Conservation (phyloP, 2,888 invertebrate species). For the Drosophila imparisetae region DNA sequence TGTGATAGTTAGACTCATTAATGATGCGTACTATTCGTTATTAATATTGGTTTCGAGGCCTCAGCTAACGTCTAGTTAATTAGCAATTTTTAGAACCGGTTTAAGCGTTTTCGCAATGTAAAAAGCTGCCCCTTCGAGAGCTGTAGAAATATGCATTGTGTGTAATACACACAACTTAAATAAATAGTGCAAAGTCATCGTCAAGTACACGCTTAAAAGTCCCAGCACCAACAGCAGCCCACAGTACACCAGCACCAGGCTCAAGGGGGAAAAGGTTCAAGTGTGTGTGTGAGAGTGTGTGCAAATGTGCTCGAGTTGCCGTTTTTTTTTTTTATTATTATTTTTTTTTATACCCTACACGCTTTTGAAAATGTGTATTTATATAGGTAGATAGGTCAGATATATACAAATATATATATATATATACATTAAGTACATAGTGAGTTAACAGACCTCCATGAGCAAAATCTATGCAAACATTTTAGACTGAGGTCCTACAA, state of each 20-base stretch:
- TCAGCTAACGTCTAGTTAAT: constrained; percentile 11
- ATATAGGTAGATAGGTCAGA: not conserved
- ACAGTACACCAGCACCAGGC: not conserved
- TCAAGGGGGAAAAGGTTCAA: constrained; percentile 11
- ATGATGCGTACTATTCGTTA: not conserved
- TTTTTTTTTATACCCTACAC: not conserved
- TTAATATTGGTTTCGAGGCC: constrained; percentile 8
- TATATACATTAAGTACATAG: not conserved
- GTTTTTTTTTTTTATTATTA: not conserved
- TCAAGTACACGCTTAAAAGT: constrained; percentile 20
- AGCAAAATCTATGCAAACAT: not conserved
- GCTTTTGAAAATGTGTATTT: not conserved
- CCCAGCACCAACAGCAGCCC: not conserved
- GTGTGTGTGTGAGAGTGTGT: not conserved
- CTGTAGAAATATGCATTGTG: not conserved
- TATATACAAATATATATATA: not conserved
- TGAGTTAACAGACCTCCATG: not conserved
- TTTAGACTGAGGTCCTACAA: not conserved
- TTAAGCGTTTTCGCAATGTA: constrained; percentile 6
- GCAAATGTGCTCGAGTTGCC: not conserved
- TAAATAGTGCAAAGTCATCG: constrained; percentile 37
- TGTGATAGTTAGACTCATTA: not conserved
- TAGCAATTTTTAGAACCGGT: constrained; percentile 38
- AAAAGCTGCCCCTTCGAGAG: constrained; percentile 10
- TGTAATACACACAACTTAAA: constrained; percentile 1